Percentiles rank a stretch among this genome's conserved stretches.
phyloP scores from a whole-genome alignment of 2,888 invertebrate species.

The Alviniconcha strummeri region DNA sequence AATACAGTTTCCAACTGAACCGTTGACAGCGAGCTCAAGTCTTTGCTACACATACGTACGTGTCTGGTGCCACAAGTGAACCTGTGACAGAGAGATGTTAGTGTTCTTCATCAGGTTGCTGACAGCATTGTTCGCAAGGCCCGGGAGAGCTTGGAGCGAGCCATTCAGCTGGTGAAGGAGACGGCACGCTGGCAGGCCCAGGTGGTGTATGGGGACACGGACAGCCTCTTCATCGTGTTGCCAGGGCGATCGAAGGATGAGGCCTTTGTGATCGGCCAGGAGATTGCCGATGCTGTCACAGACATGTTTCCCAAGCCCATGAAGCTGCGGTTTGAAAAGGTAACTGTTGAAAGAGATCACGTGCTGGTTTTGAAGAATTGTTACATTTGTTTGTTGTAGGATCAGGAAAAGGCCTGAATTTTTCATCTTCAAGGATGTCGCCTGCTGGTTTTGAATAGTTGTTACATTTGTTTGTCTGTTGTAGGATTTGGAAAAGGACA shows the following conservation, averaged over 20 bases:
- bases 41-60: too few relatives aligned
- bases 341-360: constrained; percentile 68
- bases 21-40: too few relatives aligned
- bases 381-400: too few relatives aligned
- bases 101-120: constrained; percentile 77
- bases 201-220: constrained; percentile 98
- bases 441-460: too few relatives aligned
- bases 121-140: constrained; percentile 97
- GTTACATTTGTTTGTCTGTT: too few relatives aligned
- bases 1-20: too few relatives aligned
- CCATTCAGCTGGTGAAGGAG: constrained; percentile 88
- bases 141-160: constrained; percentile 94
- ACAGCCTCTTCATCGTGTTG: constrained; percentile 86
- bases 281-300: constrained; percentile 94
- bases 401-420: too few relatives aligned
- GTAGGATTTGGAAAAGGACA: too few relatives aligned
- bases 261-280: constrained; percentile 92
- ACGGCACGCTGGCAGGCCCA: constrained; percentile 86
- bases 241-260: constrained; percentile 81
- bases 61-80: too few relatives aligned
- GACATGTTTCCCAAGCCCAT: constrained; percentile 94
- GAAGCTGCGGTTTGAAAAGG: constrained; percentile 97
- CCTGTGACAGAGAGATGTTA: neutral
- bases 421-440: too few relatives aligned
- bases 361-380: too few relatives aligned